Conservation (phyloP, 37 sponge, comb jelly and placozoan genomes). For the Axinella damicornis region DNA sequence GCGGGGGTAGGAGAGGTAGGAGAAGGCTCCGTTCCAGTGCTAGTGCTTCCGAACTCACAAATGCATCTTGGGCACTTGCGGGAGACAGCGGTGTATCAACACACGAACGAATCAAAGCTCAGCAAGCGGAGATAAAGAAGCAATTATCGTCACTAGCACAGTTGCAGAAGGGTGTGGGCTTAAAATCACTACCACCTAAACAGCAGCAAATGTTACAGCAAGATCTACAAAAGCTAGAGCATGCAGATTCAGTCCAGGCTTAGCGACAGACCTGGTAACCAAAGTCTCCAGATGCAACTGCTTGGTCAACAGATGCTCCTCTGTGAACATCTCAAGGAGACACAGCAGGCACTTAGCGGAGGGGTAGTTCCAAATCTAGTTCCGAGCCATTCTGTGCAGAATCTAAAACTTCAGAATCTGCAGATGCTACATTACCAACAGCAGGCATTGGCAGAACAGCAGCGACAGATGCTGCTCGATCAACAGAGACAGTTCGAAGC, state of each 20-base stretch:
- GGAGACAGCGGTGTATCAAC: constrained; percentile 35
- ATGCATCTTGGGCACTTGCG: constrained; percentile 65
- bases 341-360: constrained; percentile 21
- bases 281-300: constrained; percentile 52
- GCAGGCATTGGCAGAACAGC: constrained; percentile 53
- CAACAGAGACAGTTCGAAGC: constrained; percentile 34
- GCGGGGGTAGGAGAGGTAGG: constrained; percentile 1
- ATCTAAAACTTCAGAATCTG: constrained; percentile 42
- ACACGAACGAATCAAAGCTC: constrained; percentile 49
- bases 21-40: constrained; percentile 15
- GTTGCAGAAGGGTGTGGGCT: constrained; percentile 54
- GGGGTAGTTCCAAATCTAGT: neutral
- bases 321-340: constrained; percentile 63
- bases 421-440: constrained; percentile 24
- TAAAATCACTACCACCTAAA: constrained; percentile 51
- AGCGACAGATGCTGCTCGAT: constrained; percentile 54
- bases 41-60: constrained; percentile 43
- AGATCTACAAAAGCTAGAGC: constrained; percentile 68
- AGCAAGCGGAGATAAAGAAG: constrained; percentile 75
- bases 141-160: constrained; percentile 40
- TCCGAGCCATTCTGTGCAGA: neutral
- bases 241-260: constrained; percentile 54
- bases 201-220: constrained; percentile 65
- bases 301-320: constrained; percentile 77
- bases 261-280: constrained; percentile 38